Conservation (phyloP, 2,797 vertebrate species). For the Echiichthys vipera region DNA sequence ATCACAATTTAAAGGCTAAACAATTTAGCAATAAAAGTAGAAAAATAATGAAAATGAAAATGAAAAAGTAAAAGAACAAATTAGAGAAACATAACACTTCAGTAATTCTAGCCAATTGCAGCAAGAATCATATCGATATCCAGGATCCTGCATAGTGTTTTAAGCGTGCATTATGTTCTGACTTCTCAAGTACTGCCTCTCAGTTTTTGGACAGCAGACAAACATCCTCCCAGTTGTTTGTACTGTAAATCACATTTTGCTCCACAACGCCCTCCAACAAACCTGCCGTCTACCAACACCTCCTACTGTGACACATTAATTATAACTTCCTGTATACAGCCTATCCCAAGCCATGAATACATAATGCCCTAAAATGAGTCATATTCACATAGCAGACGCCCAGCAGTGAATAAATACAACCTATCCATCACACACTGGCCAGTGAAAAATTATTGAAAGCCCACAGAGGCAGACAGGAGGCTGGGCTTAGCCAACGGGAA, state of each 20-base stretch:
- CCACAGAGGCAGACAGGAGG: conserved; percentile 78
- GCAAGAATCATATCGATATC: conserved; percentile 16
- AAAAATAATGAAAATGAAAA: no score
- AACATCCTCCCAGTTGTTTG: conserved; percentile 84
- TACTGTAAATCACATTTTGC: conserved; percentile 91
- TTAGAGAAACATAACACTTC: not conserved
- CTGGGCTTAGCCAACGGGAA: conserved; percentile 65
- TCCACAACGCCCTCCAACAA: conserved; percentile 91
- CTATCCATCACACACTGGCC: conserved; percentile 92
- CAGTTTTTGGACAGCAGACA: conserved; percentile 71
- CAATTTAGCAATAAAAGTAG: conserved; percentile 20
- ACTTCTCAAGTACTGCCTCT: conserved; percentile 40
- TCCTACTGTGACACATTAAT: conserved; percentile 97
- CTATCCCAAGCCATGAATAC: conserved; percentile 99
- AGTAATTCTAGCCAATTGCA: conserved; percentile 17
- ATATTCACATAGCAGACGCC: conserved; percentile 95
- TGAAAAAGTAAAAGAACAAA: conserved; percentile 27
- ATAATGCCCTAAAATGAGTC: conserved; percentile 98
- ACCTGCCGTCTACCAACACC: conserved; percentile 88
- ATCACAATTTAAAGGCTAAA: not conserved
- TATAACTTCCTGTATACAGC: conserved; percentile 94
- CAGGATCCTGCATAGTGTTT: not conserved
- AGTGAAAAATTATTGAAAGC: conserved; percentile 96
- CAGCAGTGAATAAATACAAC: conserved; percentile 98
- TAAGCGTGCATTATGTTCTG: conserved; percentile 6